These are phyloP conservation scores for Caenorhabditis sulstoni DNA, from an alignment of 2,888 invertebrate species.

Conservation along the genomic window DNA sequence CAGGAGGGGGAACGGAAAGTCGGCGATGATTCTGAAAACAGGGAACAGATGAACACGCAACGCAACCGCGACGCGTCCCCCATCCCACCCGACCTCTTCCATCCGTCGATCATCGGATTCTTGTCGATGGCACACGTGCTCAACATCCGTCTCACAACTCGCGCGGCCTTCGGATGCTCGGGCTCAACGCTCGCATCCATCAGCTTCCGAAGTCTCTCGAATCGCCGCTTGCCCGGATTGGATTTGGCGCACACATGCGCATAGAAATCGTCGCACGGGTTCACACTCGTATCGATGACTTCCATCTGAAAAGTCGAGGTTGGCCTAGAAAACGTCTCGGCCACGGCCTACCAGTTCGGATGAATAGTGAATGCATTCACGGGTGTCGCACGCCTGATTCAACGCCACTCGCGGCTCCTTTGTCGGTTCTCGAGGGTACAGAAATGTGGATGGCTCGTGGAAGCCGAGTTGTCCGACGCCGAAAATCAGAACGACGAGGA, in stretches of 20 bases:
- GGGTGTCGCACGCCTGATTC: conserved; percentile 13
- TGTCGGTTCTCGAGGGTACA: not conserved
- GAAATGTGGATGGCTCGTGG: conserved; percentile 24
- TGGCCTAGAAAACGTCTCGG: not conserved
- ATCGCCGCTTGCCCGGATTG: conserved; percentile 2
- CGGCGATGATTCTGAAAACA: not conserved
- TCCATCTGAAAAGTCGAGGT: conserved; percentile 27
- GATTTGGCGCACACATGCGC: conserved; percentile 28
- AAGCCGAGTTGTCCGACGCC: conserved; percentile 32
- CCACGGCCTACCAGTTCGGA: conserved; percentile 22
- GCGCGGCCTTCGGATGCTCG: conserved; percentile 21
- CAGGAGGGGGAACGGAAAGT: not conserved
- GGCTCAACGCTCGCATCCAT: not conserved
- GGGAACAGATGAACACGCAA: not conserved
- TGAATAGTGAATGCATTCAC: conserved; percentile 32
- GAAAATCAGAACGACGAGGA: conserved; percentile 35
- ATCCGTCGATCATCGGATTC: not conserved
- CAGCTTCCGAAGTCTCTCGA: conserved; percentile 17
- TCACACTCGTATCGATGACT: not conserved
- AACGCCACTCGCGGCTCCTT: not conserved
- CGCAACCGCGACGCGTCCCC: too few species aligned
- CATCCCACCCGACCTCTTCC: too few species aligned
- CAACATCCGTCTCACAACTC: conserved; percentile 26
- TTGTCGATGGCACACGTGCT: conserved; percentile 23
- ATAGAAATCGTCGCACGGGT: conserved; percentile 38